Evolutionary conservation across 2,797 vertebrate species (phyloP), one percentile per base, ranked within the genome.

Genomic region (Momotus momota): DNA sequence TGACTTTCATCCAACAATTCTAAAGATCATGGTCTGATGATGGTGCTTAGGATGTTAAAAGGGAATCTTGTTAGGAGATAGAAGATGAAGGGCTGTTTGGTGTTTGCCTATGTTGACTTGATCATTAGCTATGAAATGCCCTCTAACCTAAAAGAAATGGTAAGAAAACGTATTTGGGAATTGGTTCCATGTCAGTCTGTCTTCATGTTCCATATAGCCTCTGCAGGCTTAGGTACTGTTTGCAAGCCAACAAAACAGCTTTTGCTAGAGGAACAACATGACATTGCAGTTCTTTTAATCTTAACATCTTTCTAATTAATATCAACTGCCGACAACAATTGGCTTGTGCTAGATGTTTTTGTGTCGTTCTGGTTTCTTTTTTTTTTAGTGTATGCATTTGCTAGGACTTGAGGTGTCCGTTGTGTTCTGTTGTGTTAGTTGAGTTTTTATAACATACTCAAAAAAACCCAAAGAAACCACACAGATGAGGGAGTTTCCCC

Each of bases 111-210:
- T 49, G 29, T 62, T 74, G 45, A 49, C 31, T 51, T 52, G 33
- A 40, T 88, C 62, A 48, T 55, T 86, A 82, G 40, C 58, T 86
- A 7, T 62, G 70, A 69, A 41, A 49, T 6, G 2, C 27, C 48
- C 29, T 84, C 78, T 88, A 66, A 86, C 22, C 31, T 86, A 35
- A 74, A 75, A 86, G 41, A 81, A 65, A 29, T 16, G 11, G 23
- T 77, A 60, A 69, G 66, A 82, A 55, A 62, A 52, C 45, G 43
- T 60, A 18, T 40, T 46, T 46, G 58, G 33, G 64, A 79, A 23
- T 55, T 1, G 0, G 4, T 72, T 88, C 21, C 1, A 0, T n/a
- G 41, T 79, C 48, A 19, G 20, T 65, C 27, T 33, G 5, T 29
- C 8, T 66, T 88, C 31, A 2, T 10, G 22, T 82, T 10, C 0